Evolutionary conservation across 2,113 vertebrate species (phyloP).

Genomic region (Notarius lentiginosus): DNA sequence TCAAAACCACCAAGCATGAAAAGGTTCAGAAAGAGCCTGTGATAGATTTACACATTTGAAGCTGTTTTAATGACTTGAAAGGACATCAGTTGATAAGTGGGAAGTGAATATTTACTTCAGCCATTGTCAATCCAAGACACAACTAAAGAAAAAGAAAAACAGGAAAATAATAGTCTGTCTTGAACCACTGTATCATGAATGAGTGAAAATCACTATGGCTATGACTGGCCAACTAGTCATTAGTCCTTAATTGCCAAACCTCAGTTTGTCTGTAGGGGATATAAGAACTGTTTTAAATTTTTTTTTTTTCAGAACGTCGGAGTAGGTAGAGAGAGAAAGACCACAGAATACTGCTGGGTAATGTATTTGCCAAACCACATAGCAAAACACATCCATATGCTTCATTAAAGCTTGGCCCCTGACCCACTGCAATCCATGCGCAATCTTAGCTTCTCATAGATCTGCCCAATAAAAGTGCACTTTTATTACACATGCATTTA

Average conservation of each 20-base stretch:
- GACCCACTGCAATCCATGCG: constrained; percentile 27
- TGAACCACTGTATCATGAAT: neutral
- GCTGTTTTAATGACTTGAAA: neutral
- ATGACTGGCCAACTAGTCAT: neutral
- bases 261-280: constrained; percentile 12
- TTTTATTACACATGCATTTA: constrained; percentile 29
- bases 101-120: neutral
- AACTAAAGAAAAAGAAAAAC: neutral
- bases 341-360: constrained; percentile 41
- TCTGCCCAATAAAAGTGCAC: constrained; percentile 17
- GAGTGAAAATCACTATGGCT: neutral
- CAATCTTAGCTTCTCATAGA: constrained; percentile 26
- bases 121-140: neutral
- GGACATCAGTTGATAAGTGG: neutral
- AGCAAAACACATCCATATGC: constrained; percentile 54
- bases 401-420: constrained; percentile 38
- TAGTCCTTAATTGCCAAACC: constrained; percentile 4
- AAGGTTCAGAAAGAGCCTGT: neutral
- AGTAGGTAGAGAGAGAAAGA: constrained; percentile 32
- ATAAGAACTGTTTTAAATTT: constrained; percentile 39
- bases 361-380: constrained; percentile 51
- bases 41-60: neutral
- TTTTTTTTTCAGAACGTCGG: constrained; percentile 17
- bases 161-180: neutral
- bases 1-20: neutral